Base-by-base conservation (phyloP, 2,888 invertebrate species). In the Synanthedon formicaeformis region DNA sequence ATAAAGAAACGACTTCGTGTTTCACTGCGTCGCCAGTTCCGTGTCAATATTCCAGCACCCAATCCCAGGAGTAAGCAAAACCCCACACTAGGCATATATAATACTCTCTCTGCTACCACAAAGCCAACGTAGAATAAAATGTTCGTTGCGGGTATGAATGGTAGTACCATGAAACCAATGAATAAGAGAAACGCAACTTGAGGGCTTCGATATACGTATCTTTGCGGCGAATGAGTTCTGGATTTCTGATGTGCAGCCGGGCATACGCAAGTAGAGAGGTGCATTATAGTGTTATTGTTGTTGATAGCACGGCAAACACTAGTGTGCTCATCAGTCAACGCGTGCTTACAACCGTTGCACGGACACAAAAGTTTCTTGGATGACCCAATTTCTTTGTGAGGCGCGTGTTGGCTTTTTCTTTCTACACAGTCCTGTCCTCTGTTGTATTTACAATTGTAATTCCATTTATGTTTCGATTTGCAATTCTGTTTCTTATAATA, bases 121-220 rank as follows among this genome's bases (percentile, higher is more conserved):
- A 99, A 99, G 51, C 99, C 99, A 56, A 99, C 98, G 82, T 98
- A 98, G 89, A 98, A 97, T 82, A 98, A 93, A 66, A 98, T 88
- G 90, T 99, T 99, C 67, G 96, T 94, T 58, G 98, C 98, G 59
- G 98, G 98, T 71, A 98, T 89, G 87, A 98, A 98, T 57, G 98
- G 97, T 64, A 98, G 89, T 62, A 94, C 91, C 73, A 97, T 90
- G 71, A 98, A 92, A 52, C 93, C 91, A 60, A 93, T 87, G 63
- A 92, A 91, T 79, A 92, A 88, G 56, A 93, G 73, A 66, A 81
- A 66, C 56, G 88, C 81, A 60, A 81, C 80, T 73, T 80, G 78
- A 59, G 87, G 75, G 64, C 78, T 81, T 61, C 76, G 75, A 68
- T 81, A 73, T 62, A 75, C 72, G 61, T 69, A 71, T 60, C 68